Conservation (phyloP, 1,140 invertebrate genomes). For the Heliconius eleuchia region DNA sequence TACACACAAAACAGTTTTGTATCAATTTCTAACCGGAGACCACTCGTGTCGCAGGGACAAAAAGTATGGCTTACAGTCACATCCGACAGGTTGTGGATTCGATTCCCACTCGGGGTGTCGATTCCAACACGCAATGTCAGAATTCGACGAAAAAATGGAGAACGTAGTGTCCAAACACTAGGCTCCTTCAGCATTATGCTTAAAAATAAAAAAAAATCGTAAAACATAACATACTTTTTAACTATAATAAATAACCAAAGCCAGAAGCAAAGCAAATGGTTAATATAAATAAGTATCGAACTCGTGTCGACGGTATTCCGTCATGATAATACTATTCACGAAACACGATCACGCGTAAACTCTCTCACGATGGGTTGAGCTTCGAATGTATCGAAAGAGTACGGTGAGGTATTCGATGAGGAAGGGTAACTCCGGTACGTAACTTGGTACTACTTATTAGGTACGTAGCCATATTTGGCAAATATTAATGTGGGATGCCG, state of each 20-base stretch:
- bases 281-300: conserved; percentile 39
- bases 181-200: too few species aligned
- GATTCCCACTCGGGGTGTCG: too few species aligned
- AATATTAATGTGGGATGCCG: not conserved
- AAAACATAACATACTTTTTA: not conserved
- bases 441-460: not conserved
- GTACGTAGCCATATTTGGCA: not conserved
- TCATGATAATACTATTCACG: conserved; percentile 50
- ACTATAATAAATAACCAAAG: not conserved
- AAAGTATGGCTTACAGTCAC: too few species aligned
- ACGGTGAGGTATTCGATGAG: conserved; percentile 10
- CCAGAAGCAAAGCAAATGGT: conserved; percentile 10
- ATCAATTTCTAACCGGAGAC: too few species aligned
- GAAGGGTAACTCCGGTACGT: not conserved
- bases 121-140: too few species aligned
- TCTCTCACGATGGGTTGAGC: conserved; percentile 38
- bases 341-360: conserved; percentile 46
- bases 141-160: too few species aligned
- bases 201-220: not conserved
- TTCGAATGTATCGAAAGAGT: conserved; percentile 32
- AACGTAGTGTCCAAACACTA: too few species aligned
- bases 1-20: too few species aligned
- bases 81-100: too few species aligned
- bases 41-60: too few species aligned
- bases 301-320: conserved; percentile 40